Conservation (phyloP, 2,797 vertebrate genomes). For the Apogon hyalosoma region DNA sequence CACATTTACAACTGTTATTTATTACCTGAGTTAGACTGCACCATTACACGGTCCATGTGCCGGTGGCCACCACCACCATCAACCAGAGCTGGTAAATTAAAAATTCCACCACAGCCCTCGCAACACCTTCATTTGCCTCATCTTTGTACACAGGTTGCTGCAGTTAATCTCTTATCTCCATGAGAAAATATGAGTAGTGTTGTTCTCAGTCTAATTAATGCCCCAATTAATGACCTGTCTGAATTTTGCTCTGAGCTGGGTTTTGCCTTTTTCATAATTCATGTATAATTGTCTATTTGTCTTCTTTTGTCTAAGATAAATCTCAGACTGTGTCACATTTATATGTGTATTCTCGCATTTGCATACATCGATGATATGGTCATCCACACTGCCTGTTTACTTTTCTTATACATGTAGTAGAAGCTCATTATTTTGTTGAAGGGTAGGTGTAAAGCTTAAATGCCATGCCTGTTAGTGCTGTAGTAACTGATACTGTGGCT, state of each 20-base stretch:
- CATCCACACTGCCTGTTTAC: slow-evolving; percentile 7
- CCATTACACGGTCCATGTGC: slow-evolving; percentile 23
- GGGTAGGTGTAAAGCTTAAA: slow-evolving; percentile 50
- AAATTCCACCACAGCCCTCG: slow-evolving; percentile 29
- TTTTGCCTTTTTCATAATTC: slow-evolving; percentile 44
- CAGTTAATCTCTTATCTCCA: slow-evolving; percentile 63
- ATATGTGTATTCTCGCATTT: slow-evolving; percentile 23
- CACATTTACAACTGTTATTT: slow-evolving; percentile 77
- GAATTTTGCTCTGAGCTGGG: slow-evolving; percentile 62
- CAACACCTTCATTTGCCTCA: slow-evolving; percentile 62
- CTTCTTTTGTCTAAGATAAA: slow-evolving; percentile 19
- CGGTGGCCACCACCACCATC: slow-evolving; percentile 16
- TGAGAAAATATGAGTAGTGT: slow-evolving; percentile 70
- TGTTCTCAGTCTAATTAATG: slow-evolving; percentile 80
- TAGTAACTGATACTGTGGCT: slow-evolving; percentile 49
- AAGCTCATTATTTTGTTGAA: slow-evolving; percentile 57
- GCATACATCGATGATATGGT: slow-evolving; percentile 16
- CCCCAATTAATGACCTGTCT: slow-evolving; percentile 67
- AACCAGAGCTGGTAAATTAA: slow-evolving; percentile 50
- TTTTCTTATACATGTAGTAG: slow-evolving; percentile 24
- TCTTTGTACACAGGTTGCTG: slow-evolving; percentile 36
- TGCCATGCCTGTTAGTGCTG: slow-evolving; percentile 61
- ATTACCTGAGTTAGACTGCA: slow-evolving; percentile 54
- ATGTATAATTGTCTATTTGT: slow-evolving; percentile 31
- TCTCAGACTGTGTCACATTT: slow-evolving; percentile 26